Base-by-base conservation (phyloP, 2,888 invertebrate genomes). In the Aspidiotus rigidus region DNA sequence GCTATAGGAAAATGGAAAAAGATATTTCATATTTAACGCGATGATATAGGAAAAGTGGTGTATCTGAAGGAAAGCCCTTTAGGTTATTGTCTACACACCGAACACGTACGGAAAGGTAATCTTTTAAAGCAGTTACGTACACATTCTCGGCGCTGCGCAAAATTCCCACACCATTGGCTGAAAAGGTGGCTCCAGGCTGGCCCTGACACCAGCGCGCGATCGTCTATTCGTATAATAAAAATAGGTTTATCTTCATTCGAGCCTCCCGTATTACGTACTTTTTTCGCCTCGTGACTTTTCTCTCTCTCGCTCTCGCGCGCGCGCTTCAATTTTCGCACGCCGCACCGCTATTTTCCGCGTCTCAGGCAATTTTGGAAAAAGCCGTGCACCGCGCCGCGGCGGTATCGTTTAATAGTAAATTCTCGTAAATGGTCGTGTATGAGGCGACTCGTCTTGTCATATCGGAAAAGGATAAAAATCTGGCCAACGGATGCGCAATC, bases 111-210 rank as follows among this genome's bases (percentile, higher is more conserved):
- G n/a, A 49, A 49, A 49, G 49, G 49, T 49, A 49, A 49, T 49
- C 49, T 49, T 49, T 49, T 49, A 49, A 49, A 49, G 49, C 49
- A 49, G 49, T 49, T 49, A 49, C 49, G 49, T n/a, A 49, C 49
- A 49, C 49, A 49, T 49, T 49, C 49, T 11, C 49, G 11, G 49
- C 10, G 10, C 10, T 49, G n/a, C 49, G 49, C 10, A 49, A 49
- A 49, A 13, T 49, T 28, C 28, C 28, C 28, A 28, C 49, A 49
- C 49, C 49, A n/a, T 49, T 49, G 49, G 49, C 49, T 49, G 28
- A 56, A 59, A 60, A 67, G 67, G 67, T 67, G 67, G 67, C 67
- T 67, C 67, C 67, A 60, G 67, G 67, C 67, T 67, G 67, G 59
- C 67, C 60, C 59, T 67, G 28, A 59, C 67, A 67, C 60, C 28